Conservation (phyloP, 2,113 vertebrate genomes). For the Toxotes chatareus region DNA sequence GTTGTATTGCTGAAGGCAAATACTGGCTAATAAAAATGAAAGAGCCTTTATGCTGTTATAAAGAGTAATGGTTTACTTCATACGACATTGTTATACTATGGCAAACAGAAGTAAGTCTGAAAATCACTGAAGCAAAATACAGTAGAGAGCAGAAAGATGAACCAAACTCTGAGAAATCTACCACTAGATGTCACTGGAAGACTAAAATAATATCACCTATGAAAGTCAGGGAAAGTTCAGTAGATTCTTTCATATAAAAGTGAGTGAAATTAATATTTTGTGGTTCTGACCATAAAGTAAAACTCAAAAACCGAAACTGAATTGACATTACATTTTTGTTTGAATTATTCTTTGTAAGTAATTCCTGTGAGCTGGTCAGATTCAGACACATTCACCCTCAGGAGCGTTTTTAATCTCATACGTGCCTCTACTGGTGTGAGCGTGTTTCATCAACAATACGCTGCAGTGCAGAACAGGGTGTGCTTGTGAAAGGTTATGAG, state of each 20-base stretch:
- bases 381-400: background rate
- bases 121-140: constrained; percentile 27
- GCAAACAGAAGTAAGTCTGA: constrained; percentile 37
- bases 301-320: background rate
- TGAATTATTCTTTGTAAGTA: background rate
- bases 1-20: no score
- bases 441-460: constrained; percentile 24
- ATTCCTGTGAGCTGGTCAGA: background rate
- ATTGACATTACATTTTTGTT: constrained; percentile 4
- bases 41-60: constrained; percentile 7
- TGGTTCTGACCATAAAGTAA: background rate
- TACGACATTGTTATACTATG: constrained; percentile 24
- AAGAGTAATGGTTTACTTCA: background rate
- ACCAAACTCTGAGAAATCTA: constrained; percentile 31
- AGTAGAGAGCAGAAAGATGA: constrained; percentile 16
- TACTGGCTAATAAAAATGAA: background rate
- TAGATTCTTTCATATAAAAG: background rate
- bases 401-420: background rate
- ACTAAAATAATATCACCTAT: constrained; percentile 11
- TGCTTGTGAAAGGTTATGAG: constrained; percentile 10
- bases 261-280: background rate
- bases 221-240: background rate
- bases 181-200: constrained; percentile 74
- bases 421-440: background rate
- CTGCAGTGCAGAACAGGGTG: background rate